Percentiles rank a stretch among this genome's conserved stretches.
phyloP scores from a whole-genome alignment of 2,797 vertebrate species.

The Carapus acus region DNA sequence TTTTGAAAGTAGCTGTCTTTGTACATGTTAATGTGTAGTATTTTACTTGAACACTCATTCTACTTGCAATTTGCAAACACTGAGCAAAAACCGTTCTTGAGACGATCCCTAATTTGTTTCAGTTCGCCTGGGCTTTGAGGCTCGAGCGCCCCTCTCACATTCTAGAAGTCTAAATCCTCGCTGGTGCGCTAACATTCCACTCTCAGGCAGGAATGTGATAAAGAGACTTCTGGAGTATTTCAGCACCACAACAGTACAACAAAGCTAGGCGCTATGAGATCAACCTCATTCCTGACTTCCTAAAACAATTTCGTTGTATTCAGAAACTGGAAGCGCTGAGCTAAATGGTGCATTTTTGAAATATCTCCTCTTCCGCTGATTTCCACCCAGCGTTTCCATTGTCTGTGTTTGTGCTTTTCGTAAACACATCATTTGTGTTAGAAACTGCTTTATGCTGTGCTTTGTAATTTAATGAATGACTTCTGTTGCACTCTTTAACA shows the following conservation, averaged over 20 bases:
- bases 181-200: constrained; percentile 30
- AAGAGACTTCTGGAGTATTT: constrained; percentile 25
- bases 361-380: constrained; percentile 2
- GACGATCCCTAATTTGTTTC: too few relatives aligned
- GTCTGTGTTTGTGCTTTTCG: constrained; percentile 23
- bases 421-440: constrained; percentile 41
- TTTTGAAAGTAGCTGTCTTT: too few relatives aligned
- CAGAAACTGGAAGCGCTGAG: constrained; percentile 4
- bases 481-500: constrained; percentile 46
- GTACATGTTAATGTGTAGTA: too few relatives aligned
- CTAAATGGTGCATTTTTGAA: constrained; percentile 10
- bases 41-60: too few relatives aligned
- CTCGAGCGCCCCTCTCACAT: constrained; percentile 2
- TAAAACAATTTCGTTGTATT: not conserved
- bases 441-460: constrained; percentile 47
- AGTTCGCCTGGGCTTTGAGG: not conserved
- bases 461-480: constrained; percentile 58
- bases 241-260: constrained; percentile 22
- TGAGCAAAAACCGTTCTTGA: too few relatives aligned
- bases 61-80: too few relatives aligned
- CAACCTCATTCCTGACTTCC: constrained; percentile 19
- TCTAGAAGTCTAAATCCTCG: constrained; percentile 28
- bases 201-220: constrained; percentile 35
- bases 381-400: constrained; percentile 8
- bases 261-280: constrained; percentile 14